These are phyloP conservation scores for Poeciliopsis prolifica DNA, from an alignment of 2,113 vertebrate genomes.

Conservation along the genomic window DNA sequence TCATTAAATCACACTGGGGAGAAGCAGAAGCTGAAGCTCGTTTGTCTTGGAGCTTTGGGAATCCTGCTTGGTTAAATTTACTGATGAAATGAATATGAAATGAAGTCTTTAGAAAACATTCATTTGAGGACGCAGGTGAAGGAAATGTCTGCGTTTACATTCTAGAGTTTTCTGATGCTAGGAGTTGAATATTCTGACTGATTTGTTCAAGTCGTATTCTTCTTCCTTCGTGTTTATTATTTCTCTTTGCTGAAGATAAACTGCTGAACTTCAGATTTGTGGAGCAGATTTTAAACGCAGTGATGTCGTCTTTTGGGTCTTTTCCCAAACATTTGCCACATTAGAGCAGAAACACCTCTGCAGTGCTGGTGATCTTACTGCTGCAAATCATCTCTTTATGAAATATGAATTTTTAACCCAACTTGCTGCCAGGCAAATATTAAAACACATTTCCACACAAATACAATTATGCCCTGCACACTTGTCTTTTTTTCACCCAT, in stretches of 20 bases:
- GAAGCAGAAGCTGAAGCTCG: not conserved
- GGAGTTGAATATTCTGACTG: not conserved
- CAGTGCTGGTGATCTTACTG: constrained; percentile 37
- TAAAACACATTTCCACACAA: constrained; percentile 50
- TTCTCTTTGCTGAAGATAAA: not conserved
- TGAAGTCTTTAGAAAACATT: not conserved
- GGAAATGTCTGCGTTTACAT: not conserved
- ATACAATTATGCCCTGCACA: constrained; percentile 41
- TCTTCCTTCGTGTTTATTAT: not conserved
- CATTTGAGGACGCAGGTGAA: not conserved
- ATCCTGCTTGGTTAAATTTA: not conserved
- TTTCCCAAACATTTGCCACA: constrained; percentile 8
- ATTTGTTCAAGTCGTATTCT: not conserved
- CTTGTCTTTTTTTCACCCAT: not conserved
- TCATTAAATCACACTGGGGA: no score
- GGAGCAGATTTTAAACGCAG: not conserved
- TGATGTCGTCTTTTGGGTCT: not conserved
- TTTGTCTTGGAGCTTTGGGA: not conserved
- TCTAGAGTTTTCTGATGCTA: not conserved
- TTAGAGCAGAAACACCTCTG: constrained; percentile 18
- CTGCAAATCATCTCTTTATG: constrained; percentile 35
- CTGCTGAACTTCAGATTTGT: not conserved
- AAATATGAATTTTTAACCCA: constrained; percentile 43
- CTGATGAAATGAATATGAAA: not conserved
- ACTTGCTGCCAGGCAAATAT: constrained; percentile 46